phyloP scores from a whole-genome alignment of 1,140 invertebrate genomes.

The Holcopasites calliopsidis region DNA sequence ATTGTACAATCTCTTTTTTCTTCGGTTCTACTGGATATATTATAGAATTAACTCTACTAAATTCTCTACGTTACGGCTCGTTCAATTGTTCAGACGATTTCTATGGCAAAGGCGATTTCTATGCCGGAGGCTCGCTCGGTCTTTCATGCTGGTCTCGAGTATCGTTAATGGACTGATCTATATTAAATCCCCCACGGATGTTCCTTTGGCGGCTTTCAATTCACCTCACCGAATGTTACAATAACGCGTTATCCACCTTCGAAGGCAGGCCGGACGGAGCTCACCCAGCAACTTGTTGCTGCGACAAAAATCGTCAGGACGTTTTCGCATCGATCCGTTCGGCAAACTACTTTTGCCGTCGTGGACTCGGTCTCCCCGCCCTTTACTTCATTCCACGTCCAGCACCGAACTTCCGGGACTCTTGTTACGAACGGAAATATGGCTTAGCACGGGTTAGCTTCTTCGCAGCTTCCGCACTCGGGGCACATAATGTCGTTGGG shows the following conservation, averaged over 20 bases:
- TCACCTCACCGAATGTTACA: conserved; percentile 58
- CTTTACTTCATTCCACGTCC: conserved; percentile 52
- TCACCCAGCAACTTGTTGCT: conserved; percentile 66
- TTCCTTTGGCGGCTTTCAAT: conserved; percentile 27
- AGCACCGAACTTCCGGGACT: conserved; percentile 32
- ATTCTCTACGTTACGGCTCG: too few relatives aligned
- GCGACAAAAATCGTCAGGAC: conserved; percentile 65
- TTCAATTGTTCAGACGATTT: not conserved
- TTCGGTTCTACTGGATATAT: too few relatives aligned
- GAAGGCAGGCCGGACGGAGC: conserved; percentile 37
- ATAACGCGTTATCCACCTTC: conserved; percentile 58
- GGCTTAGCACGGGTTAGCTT: conserved; percentile 13
- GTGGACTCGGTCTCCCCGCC: conserved; percentile 48
- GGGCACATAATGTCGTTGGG: not conserved
- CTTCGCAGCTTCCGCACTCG: not conserved
- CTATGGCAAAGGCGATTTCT: not conserved
- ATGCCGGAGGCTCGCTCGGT: too few relatives aligned
- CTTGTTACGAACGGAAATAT: conserved; percentile 25
- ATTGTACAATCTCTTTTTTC: not conserved
- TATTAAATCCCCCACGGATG: conserved; percentile 27
- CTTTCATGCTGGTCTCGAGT: not conserved
- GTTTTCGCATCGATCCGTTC: conserved; percentile 60
- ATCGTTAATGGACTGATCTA: conserved; percentile 32
- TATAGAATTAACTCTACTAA: too few relatives aligned
- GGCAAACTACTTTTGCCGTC: conserved; percentile 52